phyloP scores from a whole-genome alignment of 2,888 invertebrate genomes.

The Panopea generosa region DNA sequence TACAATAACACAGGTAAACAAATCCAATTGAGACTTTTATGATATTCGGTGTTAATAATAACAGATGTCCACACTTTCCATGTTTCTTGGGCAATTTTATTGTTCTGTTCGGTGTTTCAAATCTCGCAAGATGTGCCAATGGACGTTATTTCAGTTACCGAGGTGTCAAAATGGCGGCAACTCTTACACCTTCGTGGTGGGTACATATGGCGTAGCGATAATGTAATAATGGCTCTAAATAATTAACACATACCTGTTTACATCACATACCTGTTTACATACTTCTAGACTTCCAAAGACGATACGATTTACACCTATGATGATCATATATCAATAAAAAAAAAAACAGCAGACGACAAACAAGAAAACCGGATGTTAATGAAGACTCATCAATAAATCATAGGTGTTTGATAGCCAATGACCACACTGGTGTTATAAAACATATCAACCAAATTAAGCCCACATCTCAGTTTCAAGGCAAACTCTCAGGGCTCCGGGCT shows the following conservation, averaged over 20 bases:
- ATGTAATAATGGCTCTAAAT: slow-evolving; percentile 50
- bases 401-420: no score
- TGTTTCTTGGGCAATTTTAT: no score
- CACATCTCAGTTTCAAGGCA: no score
- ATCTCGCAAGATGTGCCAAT: slow-evolving; percentile 53
- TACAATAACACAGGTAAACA: slow-evolving; percentile 1
- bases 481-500: no score
- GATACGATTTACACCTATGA: slow-evolving; percentile 26
- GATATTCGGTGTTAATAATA: neutral
- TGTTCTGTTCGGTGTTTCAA: slow-evolving; percentile 20
- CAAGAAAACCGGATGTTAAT: no score
- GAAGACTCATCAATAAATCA: no score
- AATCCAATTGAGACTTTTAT: neutral
- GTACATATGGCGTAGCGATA: slow-evolving; percentile 47
- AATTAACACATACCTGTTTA: no score
- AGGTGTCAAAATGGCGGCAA: slow-evolving; percentile 52
- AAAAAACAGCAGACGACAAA: no score
- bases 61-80: no score
- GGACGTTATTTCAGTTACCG: no score
- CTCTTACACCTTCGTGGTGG: slow-evolving; percentile 29
- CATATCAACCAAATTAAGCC: no score
- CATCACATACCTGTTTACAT: slow-evolving; percentile 12
- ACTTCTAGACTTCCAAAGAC: slow-evolving; percentile 38
- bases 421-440: no score
- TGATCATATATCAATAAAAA: slow-evolving; percentile 4